Conservation (phyloP, 1,140 invertebrate species). For the Drosophila triauraria region DNA sequence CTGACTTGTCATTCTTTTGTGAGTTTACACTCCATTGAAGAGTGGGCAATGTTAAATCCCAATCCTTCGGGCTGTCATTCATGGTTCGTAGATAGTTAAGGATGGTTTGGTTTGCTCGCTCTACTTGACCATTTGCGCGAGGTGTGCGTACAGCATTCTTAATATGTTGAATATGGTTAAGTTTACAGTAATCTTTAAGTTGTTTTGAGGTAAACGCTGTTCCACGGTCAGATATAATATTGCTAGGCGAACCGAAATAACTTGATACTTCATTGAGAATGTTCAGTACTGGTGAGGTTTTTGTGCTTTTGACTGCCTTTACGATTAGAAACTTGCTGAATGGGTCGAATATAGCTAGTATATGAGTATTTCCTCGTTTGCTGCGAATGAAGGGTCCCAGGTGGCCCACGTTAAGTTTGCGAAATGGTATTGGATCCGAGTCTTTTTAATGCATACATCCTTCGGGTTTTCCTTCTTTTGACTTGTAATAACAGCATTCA, state of each 20-base stretch:
- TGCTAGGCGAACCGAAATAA: not conserved
- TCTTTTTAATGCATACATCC: not conserved
- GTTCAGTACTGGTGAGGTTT: not conserved
- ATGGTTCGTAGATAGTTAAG: not conserved
- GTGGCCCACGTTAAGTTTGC: not conserved
- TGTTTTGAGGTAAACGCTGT: not conserved
- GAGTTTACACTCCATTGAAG: not conserved
- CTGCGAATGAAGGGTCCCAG: not conserved
- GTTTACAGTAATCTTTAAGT: not conserved
- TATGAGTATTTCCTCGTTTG: slow-evolving; percentile 3
- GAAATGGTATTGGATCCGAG: not conserved
- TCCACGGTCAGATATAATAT: not conserved
- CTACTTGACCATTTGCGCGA: too few relatives aligned
- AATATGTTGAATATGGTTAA: not conserved
- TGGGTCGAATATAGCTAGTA: not conserved
- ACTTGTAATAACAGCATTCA: not conserved
- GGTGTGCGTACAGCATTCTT: too few relatives aligned
- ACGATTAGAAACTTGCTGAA: not conserved
- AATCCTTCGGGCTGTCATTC: slow-evolving; percentile 1
- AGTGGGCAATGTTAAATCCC: not conserved
- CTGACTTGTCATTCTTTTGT: not conserved
- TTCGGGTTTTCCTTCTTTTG: not conserved
- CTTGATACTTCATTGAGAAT: not conserved
- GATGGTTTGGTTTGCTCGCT: not conserved
- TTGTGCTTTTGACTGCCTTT: not conserved